phyloP scores from a whole-genome alignment of 1,140 invertebrate genomes.

The Caenorhabditis tropicalis region DNA sequence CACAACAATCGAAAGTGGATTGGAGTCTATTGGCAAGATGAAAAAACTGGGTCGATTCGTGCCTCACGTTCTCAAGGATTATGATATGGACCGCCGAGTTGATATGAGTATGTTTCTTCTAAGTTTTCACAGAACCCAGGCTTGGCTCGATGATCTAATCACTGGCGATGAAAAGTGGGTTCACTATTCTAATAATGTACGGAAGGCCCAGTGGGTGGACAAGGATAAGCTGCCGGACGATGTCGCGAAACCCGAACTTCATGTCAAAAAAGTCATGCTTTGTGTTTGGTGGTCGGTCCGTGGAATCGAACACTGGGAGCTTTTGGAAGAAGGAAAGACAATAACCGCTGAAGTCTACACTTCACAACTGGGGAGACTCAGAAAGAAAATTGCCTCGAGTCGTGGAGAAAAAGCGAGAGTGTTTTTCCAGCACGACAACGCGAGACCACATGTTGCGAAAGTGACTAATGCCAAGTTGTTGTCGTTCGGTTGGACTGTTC shows the following conservation, averaged over 20 bases:
- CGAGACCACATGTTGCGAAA: constrained; percentile 66
- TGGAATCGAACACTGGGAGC: constrained; percentile 3
- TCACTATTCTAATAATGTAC: not conserved
- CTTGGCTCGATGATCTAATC: not conserved
- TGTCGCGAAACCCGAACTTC: constrained; percentile 3
- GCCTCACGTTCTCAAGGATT: not conserved
- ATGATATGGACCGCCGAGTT: not conserved
- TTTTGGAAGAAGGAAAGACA: constrained; percentile 38
- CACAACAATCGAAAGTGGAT: not conserved
- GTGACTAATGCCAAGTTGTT: constrained; percentile 61
- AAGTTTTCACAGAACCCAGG: not conserved
- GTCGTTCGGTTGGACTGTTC: constrained; percentile 73
- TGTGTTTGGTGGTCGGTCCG: not conserved
- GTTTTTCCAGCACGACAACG: constrained; percentile 71
- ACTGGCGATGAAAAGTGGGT: constrained; percentile 32
- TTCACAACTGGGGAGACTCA: constrained; percentile 30
- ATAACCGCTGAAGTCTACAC: constrained; percentile 42
- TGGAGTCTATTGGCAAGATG: not conserved
- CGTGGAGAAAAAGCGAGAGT: constrained; percentile 20
- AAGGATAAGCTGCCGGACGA: not conserved
- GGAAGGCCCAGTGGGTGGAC: constrained; percentile 4
- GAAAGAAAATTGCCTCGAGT: not conserved
- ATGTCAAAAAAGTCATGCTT: constrained; percentile 5
- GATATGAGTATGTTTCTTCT: not conserved
- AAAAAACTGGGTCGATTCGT: not conserved